Evolutionary conservation across 2,113 vertebrate genomes (phyloP).

Genomic region (Henicopernis longicauda): DNA sequence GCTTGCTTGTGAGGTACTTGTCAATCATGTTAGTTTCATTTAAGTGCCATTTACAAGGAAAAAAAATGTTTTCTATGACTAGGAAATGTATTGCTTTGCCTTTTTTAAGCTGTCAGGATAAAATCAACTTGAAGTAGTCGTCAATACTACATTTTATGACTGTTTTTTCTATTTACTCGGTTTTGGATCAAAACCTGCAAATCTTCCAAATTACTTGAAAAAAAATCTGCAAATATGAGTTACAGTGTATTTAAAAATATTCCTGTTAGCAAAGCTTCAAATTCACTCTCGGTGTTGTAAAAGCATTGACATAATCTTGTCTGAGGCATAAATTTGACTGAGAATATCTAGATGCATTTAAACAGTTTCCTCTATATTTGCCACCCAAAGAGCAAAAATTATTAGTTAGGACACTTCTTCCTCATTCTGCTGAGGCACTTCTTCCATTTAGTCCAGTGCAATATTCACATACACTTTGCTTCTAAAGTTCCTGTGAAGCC

Average conservation of each 20-base stretch:
- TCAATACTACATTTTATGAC: neutral
- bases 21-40: slow-evolving; percentile 69
- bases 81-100: slow-evolving; percentile 33
- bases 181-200: neutral
- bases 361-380: neutral
- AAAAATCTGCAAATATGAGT: neutral
- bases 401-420: neutral
- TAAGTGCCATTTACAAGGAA: slow-evolving; percentile 50
- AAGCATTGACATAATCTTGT: neutral
- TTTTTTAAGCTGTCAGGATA: slow-evolving; percentile 1
- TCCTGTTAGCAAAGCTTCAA: neutral
- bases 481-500: neutral
- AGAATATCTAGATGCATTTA: neutral
- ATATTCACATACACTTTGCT: neutral
- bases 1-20: slow-evolving; percentile 64
- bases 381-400: neutral
- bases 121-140: neutral
- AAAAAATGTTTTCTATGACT: slow-evolving; percentile 25
- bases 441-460: neutral
- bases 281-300: neutral
- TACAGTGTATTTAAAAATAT: neutral
- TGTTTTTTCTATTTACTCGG: neutral
- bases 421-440: neutral
- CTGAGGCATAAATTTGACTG: neutral
- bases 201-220: neutral